Evolutionary conservation across 2,888 invertebrate species (phyloP).

Genomic region (Amblyjoppa fuscipennis): DNA sequence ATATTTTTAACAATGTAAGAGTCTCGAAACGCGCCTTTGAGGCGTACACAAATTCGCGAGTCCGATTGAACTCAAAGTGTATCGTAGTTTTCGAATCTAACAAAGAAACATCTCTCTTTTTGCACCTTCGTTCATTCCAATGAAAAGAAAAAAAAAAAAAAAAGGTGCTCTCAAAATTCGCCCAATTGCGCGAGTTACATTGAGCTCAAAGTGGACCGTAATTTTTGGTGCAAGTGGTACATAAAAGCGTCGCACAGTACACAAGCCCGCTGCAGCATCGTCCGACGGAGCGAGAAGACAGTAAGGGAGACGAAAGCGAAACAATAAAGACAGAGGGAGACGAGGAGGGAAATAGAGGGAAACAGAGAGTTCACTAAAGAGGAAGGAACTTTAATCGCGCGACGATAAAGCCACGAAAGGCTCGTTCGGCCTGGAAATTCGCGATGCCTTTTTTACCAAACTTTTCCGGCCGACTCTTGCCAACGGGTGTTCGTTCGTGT

Average conservation of each 20-base stretch:
- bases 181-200: not conserved
- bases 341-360: not conserved
- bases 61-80: too few species aligned
- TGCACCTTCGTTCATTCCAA: not conserved
- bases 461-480: not conserved
- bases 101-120: not conserved
- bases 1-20: too few species aligned
- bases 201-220: not conserved
- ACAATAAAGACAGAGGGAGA: not conserved
- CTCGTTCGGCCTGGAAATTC: not conserved
- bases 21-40: too few species aligned
- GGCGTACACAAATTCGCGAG: too few species aligned
- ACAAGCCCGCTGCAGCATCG: not conserved
- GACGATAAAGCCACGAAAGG: conserved; percentile 5
- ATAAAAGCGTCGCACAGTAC: not conserved
- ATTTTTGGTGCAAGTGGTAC: not conserved
- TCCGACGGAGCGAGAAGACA: not conserved
- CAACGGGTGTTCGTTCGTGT: conserved; percentile 10
- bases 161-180: not conserved
- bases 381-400: conserved; percentile 13
- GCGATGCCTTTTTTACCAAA: not conserved
- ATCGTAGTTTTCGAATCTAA: too few species aligned
- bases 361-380: not conserved
- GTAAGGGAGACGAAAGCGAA: not conserved
- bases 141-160: not conserved